Percentiles rank a stretch among this genome's conserved stretches.
phyloP scores from a whole-genome alignment of 2,797 vertebrate species.

The Sus cebifrons region DNA sequence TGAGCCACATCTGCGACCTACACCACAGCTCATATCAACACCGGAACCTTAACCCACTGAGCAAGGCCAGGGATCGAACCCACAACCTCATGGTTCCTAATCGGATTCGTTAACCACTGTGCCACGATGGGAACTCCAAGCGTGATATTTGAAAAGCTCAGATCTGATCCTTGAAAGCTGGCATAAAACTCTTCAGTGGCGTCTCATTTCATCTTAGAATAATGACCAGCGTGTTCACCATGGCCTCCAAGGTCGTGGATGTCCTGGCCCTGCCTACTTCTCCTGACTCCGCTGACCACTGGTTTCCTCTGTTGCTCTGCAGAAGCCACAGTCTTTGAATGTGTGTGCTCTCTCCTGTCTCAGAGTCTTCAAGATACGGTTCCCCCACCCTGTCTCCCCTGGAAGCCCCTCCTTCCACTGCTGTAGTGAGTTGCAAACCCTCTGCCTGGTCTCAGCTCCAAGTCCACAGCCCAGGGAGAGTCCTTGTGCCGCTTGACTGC shows the following conservation, averaged over 20 bases:
- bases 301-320: background rate
- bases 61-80: no score
- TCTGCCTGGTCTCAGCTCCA: background rate
- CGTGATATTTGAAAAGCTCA: background rate
- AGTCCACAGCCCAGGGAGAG: background rate
- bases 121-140: no score
- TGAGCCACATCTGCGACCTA: no score
- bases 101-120: no score
- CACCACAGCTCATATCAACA: no score
- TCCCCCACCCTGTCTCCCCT: fast-evolving
- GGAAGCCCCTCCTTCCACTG: background rate
- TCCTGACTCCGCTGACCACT: fast-evolving
- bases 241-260: no score
- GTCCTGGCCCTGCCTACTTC: background rate
- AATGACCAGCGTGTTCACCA: background rate
- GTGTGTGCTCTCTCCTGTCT: background rate
- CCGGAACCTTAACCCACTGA: no score
- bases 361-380: fast-evolving
- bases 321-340: background rate
- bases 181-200: background rate
- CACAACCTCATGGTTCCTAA: no score
- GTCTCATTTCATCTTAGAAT: background rate
- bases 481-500: background rate
- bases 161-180: background rate
- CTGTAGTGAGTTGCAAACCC: background rate